Percentiles rank a stretch among this genome's conserved stretches.
Evolutionary conservation across 2,888 invertebrate species (phyloP).

Genomic region (Isotomurus palustris): DNA sequence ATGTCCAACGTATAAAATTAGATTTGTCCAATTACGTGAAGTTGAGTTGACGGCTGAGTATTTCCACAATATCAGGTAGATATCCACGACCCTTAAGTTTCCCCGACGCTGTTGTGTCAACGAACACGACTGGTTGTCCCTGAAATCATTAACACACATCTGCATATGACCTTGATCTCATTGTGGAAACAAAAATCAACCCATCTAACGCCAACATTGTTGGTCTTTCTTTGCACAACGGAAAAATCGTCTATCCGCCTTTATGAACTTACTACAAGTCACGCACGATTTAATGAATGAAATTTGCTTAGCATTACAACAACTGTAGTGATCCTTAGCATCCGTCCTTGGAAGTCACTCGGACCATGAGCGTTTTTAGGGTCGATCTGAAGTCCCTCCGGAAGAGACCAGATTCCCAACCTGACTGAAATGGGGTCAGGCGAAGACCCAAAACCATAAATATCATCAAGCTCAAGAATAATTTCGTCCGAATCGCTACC

Average conservation of each 20-base stretch:
- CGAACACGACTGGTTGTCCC: slow-evolving; percentile 39
- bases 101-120: slow-evolving; percentile 7
- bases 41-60: slow-evolving; percentile 33
- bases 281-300: too few species aligned
- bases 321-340: slow-evolving; percentile 38
- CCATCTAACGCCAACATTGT: not conserved
- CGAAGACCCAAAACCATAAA: slow-evolving; percentile 36
- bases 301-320: slow-evolving; percentile 32
- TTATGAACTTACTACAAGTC: too few species aligned
- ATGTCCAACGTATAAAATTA: too few species aligned
- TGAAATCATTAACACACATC: slow-evolving; percentile 22
- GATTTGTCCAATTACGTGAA: slow-evolving; percentile 33
- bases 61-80: slow-evolving; percentile 40
- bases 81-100: slow-evolving; percentile 25
- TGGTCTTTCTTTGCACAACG: not conserved
- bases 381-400: slow-evolving; percentile 24
- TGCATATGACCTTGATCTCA: too few species aligned
- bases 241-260: too few species aligned
- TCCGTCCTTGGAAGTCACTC: slow-evolving; percentile 26
- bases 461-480: slow-evolving; percentile 19
- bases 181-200: too few species aligned
- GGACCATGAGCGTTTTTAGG: slow-evolving; percentile 14
- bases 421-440: slow-evolving; percentile 19
- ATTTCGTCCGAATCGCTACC: not conserved
- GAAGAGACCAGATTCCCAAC: slow-evolving; percentile 32